Percentiles rank a stretch among this genome's conserved stretches.
These are phyloP conservation scores for Pogonognathellus flavescens DNA, from an alignment of 1,140 invertebrate species.

Conservation along the genomic window DNA sequence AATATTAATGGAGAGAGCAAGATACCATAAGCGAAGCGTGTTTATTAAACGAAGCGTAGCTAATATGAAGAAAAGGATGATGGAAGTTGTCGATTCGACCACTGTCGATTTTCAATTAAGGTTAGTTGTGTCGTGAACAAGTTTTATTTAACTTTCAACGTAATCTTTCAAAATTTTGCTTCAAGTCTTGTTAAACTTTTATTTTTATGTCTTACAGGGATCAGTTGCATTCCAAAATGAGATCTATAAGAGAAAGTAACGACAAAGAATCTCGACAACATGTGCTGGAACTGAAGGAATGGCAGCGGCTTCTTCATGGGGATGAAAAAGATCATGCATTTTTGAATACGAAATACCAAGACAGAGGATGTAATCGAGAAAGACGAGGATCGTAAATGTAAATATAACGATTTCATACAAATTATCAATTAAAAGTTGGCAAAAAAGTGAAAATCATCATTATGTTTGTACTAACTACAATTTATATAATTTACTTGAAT, in stretches of 20 bases:
- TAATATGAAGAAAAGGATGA: conserved; percentile 61
- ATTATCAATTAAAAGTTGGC: too few species aligned
- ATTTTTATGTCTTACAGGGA: conserved; percentile 59
- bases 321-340: conserved; percentile 63
- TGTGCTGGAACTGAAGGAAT: conserved; percentile 65
- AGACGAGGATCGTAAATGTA: conserved; percentile 18
- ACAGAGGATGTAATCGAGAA: conserved; percentile 55
- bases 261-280: conserved; percentile 65
- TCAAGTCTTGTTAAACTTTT: neutral
- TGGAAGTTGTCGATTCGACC: conserved; percentile 58
- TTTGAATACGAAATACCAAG: conserved; percentile 55
- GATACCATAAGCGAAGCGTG: conserved; percentile 52
- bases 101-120: conserved; percentile 59
- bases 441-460: too few species aligned
- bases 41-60: conserved; percentile 52
- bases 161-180: neutral
- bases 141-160: neutral
- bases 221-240: conserved; percentile 62
- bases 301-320: conserved; percentile 59
- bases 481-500: too few species aligned
- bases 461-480: too few species aligned
- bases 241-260: conserved; percentile 58
- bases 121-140: conserved; percentile 29
- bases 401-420: neutral
- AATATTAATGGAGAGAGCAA: conserved; percentile 59